Percentiles rank a stretch among this genome's conserved stretches.
Conservation (phyloP, 2,797 vertebrate genomes). For the Lutjanus argentimaculatus region DNA sequence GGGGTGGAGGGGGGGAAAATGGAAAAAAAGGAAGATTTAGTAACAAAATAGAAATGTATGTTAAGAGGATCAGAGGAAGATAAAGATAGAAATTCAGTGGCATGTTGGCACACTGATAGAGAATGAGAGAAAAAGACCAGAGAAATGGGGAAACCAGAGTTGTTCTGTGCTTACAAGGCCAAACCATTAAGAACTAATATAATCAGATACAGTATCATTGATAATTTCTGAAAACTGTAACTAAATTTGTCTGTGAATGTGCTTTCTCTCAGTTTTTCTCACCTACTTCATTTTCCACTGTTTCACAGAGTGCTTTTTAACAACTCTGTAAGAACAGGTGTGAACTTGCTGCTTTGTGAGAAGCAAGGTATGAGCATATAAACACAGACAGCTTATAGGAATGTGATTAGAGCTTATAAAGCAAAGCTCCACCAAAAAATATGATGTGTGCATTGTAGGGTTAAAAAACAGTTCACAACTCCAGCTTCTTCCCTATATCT, state of each 20-base stretch:
- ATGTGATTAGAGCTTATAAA: slow-evolving; percentile 6
- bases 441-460: not conserved
- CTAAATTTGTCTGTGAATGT: not conserved
- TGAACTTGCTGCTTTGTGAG: slow-evolving; percentile 34
- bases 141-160: not conserved
- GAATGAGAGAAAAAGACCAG: not conserved
- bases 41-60: slow-evolving; percentile 53
- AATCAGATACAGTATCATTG: not conserved
- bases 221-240: not conserved
- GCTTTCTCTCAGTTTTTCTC: slow-evolving; percentile 3
- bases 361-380: not conserved
- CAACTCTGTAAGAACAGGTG: slow-evolving; percentile 13
- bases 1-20: slow-evolving; percentile 7
- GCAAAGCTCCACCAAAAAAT: not conserved
- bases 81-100: not conserved
- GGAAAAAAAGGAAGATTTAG: slow-evolving; percentile 58
- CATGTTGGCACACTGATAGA: not conserved
- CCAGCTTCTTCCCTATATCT: not conserved
- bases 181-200: not conserved
- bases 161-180: slow-evolving; percentile 41
- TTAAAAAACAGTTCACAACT: not conserved
- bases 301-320: slow-evolving; percentile 19
- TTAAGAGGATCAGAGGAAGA: slow-evolving; percentile 39
- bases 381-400: slow-evolving; percentile 13
- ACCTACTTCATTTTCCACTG: not conserved